These are phyloP conservation scores for Zeugodacus cucurbitae DNA, from an alignment of 1,140 invertebrate species.

Conservation along the genomic window DNA sequence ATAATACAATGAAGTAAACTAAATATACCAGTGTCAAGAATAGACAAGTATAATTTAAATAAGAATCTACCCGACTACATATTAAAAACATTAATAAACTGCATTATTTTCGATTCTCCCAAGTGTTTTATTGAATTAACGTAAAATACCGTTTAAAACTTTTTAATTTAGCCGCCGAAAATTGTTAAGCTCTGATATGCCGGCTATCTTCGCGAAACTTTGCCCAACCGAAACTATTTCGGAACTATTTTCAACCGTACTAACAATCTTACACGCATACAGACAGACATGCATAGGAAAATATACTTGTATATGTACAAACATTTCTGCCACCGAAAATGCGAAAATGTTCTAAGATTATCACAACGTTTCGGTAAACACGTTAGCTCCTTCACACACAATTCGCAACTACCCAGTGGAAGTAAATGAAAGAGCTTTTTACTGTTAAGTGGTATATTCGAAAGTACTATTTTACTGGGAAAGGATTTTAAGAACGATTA, in stretches of 20 bases:
- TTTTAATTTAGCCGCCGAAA: slow-evolving; percentile 9
- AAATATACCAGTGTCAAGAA: too few relatives aligned
- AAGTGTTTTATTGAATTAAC: neutral
- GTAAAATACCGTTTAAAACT: slow-evolving; percentile 9
- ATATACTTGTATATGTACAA: neutral
- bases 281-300: too few relatives aligned
- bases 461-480: too few relatives aligned
- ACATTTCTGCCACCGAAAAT: neutral
- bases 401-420: neutral
- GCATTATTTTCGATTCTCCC: too few relatives aligned
- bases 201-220: neutral
- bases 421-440: neutral
- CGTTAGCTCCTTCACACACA: neutral
- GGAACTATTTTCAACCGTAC: neutral
- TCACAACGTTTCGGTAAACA: neutral
- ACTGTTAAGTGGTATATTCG: too few relatives aligned
- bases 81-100: too few relatives aligned
- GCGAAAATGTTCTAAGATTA: neutral
- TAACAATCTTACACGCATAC: neutral
- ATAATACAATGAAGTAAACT: too few relatives aligned
- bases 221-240: neutral
- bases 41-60: too few relatives aligned
- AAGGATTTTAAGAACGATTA: too few relatives aligned
- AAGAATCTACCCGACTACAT: too few relatives aligned
- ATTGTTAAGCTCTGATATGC: neutral